Base-by-base conservation (phyloP, 2,888 invertebrate genomes). In the Clepsis dumicolana region DNA sequence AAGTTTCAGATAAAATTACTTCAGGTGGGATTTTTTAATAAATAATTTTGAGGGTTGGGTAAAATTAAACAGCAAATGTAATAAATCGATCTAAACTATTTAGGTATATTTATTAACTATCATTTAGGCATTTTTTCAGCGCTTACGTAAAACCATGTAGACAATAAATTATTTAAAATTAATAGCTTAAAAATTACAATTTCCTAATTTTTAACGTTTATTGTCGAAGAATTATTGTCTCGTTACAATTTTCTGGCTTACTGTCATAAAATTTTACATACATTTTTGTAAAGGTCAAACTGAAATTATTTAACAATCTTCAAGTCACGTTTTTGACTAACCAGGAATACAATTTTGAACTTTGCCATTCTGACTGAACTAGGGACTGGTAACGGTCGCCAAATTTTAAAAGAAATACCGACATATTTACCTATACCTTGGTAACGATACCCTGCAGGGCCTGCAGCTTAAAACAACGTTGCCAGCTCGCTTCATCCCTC, bases 91-190 rank as follows among this genome's bases (percentile, higher is more conserved):
- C 87, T 86, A 81, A 72, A 68, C 64, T 65, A 72, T 38, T 65
- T 70, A 66, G 41, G 63, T 68, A 68, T 64, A 68, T 68, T 68
- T 76, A 80, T 82, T 83, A 70, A 70, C 71, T 74, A 76, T 82
- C 84, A 83, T 89, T 67, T 84, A 88, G 90, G 90, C 91, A 84
- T 86, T 69, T 83, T 80, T 78, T 75, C 86, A 89, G 88, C 89
- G 65, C 57, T 82, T 87, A 89, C 86, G 83, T 80, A 77, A 79
- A 82, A 77, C 71, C 70, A 75, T 81, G 81, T 54, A 63, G 29
- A 57, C 44, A 65, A 57, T 62, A 68, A 64, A 68, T 64, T 25
- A 56, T 41, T 64, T 48, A 41, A 50, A 65, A 44, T 24, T 70
- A 38, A 56, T 52, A 35, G 56, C 52, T 63, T 54, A 5, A 44